A percentile compares a stretch with the other conserved stretches of the same genome.
Conservation (phyloP, 2,888 invertebrate genomes). For the Harpagoxenus sublaevis region DNA sequence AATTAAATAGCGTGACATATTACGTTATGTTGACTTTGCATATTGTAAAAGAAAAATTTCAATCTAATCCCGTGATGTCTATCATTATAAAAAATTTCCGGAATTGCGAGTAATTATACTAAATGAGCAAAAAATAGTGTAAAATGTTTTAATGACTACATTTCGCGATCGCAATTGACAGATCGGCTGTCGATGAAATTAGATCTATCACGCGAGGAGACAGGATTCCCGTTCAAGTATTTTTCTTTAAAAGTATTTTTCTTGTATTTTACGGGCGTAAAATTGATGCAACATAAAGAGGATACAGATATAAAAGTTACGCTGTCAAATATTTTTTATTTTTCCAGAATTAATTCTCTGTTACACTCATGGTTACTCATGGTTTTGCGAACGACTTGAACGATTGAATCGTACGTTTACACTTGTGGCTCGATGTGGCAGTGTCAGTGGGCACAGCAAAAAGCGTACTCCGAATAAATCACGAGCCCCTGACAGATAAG, state of each 20-base stretch:
- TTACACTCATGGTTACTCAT: too few relatives aligned
- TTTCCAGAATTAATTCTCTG: neutral
- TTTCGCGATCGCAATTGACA: slow-evolving; percentile 54
- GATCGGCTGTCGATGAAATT: slow-evolving; percentile 57
- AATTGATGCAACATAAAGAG: neutral
- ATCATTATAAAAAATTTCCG: neutral
- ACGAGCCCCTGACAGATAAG: slow-evolving; percentile 65
- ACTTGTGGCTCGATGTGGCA: slow-evolving; percentile 52
- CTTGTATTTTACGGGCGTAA: neutral
- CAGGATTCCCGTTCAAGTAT: neutral
- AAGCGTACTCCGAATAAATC: slow-evolving; percentile 76
- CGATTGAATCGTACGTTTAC: slow-evolving; percentile 24
- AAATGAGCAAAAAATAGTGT: slow-evolving; percentile 16
- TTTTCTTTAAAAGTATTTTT: neutral
- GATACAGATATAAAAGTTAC: neutral
- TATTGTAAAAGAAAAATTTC: neutral
- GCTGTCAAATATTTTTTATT: neutral
- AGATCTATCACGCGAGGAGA: slow-evolving; percentile 7
- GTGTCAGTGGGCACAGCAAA: slow-evolving; percentile 69
- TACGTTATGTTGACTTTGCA: neutral
- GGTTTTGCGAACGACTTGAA: neutral
- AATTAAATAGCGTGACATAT: neutral
- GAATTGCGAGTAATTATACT: neutral
- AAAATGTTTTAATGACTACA: slow-evolving; percentile 13
- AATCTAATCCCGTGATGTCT: neutral